Evolutionary conservation across 2,888 invertebrate species (phyloP).

Genomic region (Eupeodes luniger): DNA sequence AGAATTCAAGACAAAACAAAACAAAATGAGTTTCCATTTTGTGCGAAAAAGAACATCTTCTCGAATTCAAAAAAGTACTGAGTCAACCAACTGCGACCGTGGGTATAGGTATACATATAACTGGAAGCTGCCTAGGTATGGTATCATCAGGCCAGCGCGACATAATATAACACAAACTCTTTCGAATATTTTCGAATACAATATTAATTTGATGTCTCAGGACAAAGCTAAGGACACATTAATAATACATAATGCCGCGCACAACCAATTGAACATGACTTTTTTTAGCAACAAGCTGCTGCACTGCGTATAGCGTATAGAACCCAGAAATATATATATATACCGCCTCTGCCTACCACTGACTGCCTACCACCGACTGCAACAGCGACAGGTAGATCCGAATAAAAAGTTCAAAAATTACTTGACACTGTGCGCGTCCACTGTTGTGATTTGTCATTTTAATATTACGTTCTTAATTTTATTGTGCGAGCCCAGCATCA

Average conservation of each 20-base stretch:
- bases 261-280: conserved; percentile 66
- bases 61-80: neutral
- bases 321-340: neutral
- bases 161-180: neutral
- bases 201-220: conserved; percentile 83
- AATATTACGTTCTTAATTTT: conserved; percentile 75
- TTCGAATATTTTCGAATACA: conserved; percentile 49
- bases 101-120: no score
- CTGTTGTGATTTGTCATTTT: conserved; percentile 75
- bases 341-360: neutral
- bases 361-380: neutral
- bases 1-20: conserved; percentile 61
- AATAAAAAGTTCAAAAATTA: conserved; percentile 63
- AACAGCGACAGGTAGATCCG: conserved; percentile 70
- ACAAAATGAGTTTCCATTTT: neutral
- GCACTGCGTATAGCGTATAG: neutral
- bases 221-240: conserved; percentile 80
- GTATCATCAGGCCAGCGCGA: no score
- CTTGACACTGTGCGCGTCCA: conserved; percentile 70
- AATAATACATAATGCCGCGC: conserved; percentile 78
- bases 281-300: conserved; percentile 33
- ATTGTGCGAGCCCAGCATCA: conserved; percentile 58
- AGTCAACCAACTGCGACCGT: no score
- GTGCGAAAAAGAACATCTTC: neutral
- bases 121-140: no score